These are phyloP conservation scores for Trachemys scripta DNA, from an alignment of 2,113 vertebrate genomes.

Conservation along the genomic window DNA sequence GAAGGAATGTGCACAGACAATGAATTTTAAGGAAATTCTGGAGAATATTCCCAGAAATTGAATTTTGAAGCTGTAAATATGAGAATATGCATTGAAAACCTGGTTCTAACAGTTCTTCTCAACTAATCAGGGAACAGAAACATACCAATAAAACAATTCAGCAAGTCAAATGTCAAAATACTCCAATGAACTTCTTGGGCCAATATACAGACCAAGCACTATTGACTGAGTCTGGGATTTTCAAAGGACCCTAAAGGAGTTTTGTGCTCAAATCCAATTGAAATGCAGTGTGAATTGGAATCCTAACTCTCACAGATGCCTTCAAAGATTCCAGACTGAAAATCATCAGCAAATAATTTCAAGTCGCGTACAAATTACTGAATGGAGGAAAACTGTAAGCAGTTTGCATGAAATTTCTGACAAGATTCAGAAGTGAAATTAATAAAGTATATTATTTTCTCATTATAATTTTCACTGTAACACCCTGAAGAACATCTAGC, in stretches of 20 bases:
- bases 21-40: neutral
- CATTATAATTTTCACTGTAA: accelerated
- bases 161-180: neutral
- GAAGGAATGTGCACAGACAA: constrained; percentile 12
- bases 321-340: neutral
- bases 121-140: neutral
- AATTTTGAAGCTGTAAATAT: neutral
- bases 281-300: neutral
- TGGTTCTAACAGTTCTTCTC: neutral
- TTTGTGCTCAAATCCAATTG: neutral
- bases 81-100: neutral
- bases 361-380: neutral
- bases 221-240: neutral
- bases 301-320: neutral
- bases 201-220: neutral
- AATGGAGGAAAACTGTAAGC: neutral
- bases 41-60: neutral
- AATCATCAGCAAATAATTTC: neutral
- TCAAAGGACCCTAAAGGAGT: neutral
- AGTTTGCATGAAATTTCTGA: neutral
- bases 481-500: neutral
- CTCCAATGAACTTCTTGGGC: neutral
- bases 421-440: neutral
- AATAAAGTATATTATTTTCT: accelerated
- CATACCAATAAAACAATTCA: neutral